These are phyloP conservation scores for Melanotaenia trifasciata DNA, from an alignment of 2,797 vertebrate species.

Conservation along the genomic window DNA sequence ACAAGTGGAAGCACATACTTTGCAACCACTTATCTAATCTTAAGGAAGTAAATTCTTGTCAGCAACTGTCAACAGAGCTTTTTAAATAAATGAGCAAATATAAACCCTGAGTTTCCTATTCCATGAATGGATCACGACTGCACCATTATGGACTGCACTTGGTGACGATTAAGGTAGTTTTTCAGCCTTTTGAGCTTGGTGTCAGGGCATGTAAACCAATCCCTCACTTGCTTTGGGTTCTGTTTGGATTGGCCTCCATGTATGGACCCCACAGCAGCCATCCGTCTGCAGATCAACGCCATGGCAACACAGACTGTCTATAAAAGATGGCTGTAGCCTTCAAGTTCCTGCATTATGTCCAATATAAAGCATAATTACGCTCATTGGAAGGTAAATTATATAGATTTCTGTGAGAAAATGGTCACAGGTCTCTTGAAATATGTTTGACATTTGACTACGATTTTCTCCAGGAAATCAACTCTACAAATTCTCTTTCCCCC, in stretches of 20 bases:
- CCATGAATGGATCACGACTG: neutral
- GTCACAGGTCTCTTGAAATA: neutral
- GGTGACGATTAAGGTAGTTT: neutral
- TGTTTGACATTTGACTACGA: no score
- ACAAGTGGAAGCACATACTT: neutral
- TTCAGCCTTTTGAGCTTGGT: neutral
- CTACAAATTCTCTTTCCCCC: constrained; percentile 28
- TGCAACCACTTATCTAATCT: neutral
- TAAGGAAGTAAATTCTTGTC: no score
- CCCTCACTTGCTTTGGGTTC: neutral
- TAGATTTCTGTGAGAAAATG: neutral
- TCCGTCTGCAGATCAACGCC: neutral
- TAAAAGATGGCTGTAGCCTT: neutral
- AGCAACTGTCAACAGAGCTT: neutral
- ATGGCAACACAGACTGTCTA: neutral
- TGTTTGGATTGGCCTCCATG: neutral
- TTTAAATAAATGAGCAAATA: neutral
- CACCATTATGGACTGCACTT: neutral
- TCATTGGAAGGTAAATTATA: neutral
- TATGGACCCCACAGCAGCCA: neutral
- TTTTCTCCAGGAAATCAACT: no score
- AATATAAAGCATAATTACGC: neutral
- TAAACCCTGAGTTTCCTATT: neutral
- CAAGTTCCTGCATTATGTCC: neutral
- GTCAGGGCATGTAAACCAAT: neutral